phyloP scores from a whole-genome alignment of 2,888 invertebrate species.

The Odontomyia ornata region DNA sequence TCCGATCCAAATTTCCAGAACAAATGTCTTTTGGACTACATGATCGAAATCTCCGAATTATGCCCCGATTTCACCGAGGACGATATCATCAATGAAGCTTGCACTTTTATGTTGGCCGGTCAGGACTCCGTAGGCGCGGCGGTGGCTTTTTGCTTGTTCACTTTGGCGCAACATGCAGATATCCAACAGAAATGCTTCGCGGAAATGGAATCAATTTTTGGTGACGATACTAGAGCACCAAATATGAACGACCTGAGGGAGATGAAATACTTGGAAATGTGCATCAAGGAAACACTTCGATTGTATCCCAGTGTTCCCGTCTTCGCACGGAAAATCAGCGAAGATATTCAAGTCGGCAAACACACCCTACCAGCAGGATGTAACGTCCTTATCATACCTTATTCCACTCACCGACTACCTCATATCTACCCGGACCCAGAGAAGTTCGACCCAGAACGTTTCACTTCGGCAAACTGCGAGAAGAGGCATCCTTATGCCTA shows the following conservation, averaged over 20 bases:
- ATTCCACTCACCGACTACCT: conserved; percentile 68
- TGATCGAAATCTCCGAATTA: conserved; percentile 67
- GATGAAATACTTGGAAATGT: conserved; percentile 74
- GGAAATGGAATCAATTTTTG: conserved; percentile 66
- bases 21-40: conserved; percentile 66
- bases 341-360: conserved; percentile 63
- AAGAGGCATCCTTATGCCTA: conserved; percentile 68
- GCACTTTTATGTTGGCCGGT: conserved; percentile 72
- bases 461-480: conserved; percentile 65
- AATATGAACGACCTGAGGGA: conserved; percentile 69
- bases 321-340: conserved; percentile 61
- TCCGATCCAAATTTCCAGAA: conserved; percentile 51
- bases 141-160: conserved; percentile 67
- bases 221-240: conserved; percentile 62
- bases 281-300: conserved; percentile 74
- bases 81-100: conserved; percentile 69
- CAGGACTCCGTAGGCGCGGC: conserved; percentile 71
- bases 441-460: conserved; percentile 68
- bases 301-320: conserved; percentile 64
- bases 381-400: conserved; percentile 68
- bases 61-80: conserved; percentile 67
- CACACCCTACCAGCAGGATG: conserved; percentile 67
- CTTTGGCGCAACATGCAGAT: conserved; percentile 67
- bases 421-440: conserved; percentile 68
- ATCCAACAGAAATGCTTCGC: conserved; percentile 64